Conservation (phyloP, 2,888 invertebrate species). For the Protodeltote pygarga region DNA sequence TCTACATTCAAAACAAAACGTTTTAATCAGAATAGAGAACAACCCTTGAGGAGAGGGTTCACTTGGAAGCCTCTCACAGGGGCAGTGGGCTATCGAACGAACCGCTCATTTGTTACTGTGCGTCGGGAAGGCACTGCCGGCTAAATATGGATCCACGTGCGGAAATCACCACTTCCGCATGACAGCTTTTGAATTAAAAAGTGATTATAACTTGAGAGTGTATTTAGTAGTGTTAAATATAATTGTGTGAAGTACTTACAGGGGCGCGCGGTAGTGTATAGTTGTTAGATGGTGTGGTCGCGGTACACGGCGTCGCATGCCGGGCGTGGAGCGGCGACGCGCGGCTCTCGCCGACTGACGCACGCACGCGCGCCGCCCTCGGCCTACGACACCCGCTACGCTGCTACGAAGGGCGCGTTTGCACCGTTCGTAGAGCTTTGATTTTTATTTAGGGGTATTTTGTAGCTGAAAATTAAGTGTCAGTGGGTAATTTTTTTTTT, state of each 20-base stretch:
- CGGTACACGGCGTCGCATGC: slow-evolving; percentile 68
- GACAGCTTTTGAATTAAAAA: slow-evolving; percentile 60
- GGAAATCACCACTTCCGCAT: slow-evolving; percentile 62
- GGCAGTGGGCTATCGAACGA: slow-evolving; percentile 86
- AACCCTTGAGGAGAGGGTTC: slow-evolving; percentile 72
- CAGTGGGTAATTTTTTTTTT: slow-evolving; percentile 10
- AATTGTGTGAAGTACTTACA: slow-evolving; percentile 69
- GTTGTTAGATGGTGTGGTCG: slow-evolving; percentile 58
- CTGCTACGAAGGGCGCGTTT: slow-evolving; percentile 58
- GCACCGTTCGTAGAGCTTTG: slow-evolving; percentile 40
- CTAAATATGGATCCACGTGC: slow-evolving; percentile 78
- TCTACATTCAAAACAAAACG: slow-evolving; percentile 51
- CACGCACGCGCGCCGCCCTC: slow-evolving; percentile 74
- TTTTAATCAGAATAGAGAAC: slow-evolving; percentile 61
- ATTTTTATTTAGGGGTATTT: slow-evolving; percentile 24
- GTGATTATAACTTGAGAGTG: not conserved
- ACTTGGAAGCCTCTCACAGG: slow-evolving; percentile 80
- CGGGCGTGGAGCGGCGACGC: slow-evolving; percentile 76
- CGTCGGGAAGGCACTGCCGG: slow-evolving; percentile 69
- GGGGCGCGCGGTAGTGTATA: slow-evolving; percentile 79
- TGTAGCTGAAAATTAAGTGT: slow-evolving; percentile 34
- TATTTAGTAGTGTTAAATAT: slow-evolving; percentile 1
- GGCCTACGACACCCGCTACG: slow-evolving; percentile 51
- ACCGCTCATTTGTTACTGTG: slow-evolving; percentile 80
- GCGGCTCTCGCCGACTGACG: slow-evolving; percentile 79